Base-by-base conservation (phyloP, 2,113 vertebrate species). In the Tringa solitaria region DNA sequence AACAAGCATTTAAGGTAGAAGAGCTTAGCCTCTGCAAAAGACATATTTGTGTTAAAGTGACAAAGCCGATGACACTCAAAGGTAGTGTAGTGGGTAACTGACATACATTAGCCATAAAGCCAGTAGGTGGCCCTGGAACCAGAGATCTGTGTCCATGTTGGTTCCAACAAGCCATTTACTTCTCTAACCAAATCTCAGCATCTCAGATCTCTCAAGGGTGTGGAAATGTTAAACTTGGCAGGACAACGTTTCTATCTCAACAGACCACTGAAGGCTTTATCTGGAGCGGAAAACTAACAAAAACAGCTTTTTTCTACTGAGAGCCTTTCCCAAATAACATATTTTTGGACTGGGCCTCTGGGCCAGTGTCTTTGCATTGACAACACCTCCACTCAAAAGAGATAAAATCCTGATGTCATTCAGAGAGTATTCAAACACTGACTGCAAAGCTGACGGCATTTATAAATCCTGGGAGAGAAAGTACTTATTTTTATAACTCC, bases 151-250 rank as follows among this genome's bases (percentile, higher is more conserved):
- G 19, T n/a, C 28, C 22, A 3, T 14, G 5, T 37, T 23, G 8
- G 15, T 46, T 82, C 30, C 74, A n/a, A 46, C 20, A 65, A 74
- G 26, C 14, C 2, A 4, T 84, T 65, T 75, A 46, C 45, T 67
- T 83, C n/a, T 33, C 35, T 65, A 61, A 14, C 56, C 3, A 0
- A 9, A 14, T 70, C 54, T n/a, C 10, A 23, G 14, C 12, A 65
- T 78, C 35, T 78, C 4, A 1, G 41, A 46, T 77, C 70, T 92
- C 87, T 78, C 56, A 48, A 60, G 46, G 24, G 23, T 70, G 46
- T 67, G 41, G 65, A 94, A 85, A 78, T 53, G 43, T 57, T 77
- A 53, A 87, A 41, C 50, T 84, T 88, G 56, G n/a, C 83, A 85
- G 56, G 16, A 13, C 6, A 14, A 88, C 6, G 35, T 54, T 89